phyloP scores from a whole-genome alignment of 2,113 vertebrate species.

The Oophaga pumilio region DNA sequence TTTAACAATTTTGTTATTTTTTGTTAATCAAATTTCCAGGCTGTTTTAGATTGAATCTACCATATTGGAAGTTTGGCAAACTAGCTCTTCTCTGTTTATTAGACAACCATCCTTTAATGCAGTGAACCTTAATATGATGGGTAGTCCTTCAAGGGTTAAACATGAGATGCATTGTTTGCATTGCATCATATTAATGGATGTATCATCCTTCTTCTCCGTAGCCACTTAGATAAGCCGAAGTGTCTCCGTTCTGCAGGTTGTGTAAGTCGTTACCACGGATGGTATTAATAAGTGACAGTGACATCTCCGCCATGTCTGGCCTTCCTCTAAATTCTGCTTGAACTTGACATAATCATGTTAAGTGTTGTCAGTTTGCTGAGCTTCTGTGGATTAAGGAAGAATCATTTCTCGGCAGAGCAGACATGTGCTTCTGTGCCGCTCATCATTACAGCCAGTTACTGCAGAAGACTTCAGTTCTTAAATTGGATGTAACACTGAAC shows the following conservation, averaged over 20 bases:
- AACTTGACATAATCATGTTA: conserved; percentile 73
- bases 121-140: no score
- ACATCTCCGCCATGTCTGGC: conserved; percentile 63
- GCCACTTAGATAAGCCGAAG: background rate
- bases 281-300: conserved; percentile 18
- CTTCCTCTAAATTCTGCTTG: conserved; percentile 69
- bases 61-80: no score
- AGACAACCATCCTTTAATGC: no score
- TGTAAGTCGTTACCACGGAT: background rate
- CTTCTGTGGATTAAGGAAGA: conserved; percentile 66
- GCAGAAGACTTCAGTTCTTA: conserved; percentile 4
- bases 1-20: no score
- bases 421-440: conserved; percentile 47
- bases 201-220: background rate
- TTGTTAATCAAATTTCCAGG: no score
- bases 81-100: no score
- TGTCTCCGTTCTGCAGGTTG: background rate
- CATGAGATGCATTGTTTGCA: no score
- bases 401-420: conserved; percentile 64
- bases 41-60: no score
- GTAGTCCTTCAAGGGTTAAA: no score
- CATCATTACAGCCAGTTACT: conserved; percentile 60
- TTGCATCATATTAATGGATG: no score
- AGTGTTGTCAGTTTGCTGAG: conserved; percentile 66
- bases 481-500: background rate